Conservation (phyloP, 2,797 vertebrate species). For the Sebastes minor region DNA sequence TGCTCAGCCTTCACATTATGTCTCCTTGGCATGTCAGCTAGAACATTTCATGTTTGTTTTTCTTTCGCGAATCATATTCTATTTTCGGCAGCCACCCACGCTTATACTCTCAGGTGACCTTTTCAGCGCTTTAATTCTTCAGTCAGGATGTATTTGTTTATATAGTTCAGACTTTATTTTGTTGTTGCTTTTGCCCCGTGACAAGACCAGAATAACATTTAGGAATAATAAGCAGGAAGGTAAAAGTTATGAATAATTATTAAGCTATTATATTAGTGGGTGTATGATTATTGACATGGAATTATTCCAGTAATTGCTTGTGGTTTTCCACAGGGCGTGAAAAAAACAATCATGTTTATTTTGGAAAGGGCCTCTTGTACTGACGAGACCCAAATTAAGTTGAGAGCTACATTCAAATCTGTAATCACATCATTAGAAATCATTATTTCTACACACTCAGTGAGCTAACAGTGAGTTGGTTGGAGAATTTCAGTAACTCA, state of each 20-base stretch:
- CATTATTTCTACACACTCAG: conserved; percentile 9
- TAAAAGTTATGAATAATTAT: not conserved
- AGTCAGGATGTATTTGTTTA: not conserved
- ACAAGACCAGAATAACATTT: not conserved
- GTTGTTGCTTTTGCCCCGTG: not conserved
- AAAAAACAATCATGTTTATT: not conserved
- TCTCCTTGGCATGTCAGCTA: conserved; percentile 24
- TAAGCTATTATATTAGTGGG: not conserved
- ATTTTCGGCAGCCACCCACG: conserved; percentile 33
- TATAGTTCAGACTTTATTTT: not conserved
- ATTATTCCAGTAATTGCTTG: not conserved
- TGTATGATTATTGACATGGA: not conserved
- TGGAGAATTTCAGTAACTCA: conserved; percentile 25
- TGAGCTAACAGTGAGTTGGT: conserved; percentile 43
- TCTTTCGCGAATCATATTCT: conserved; percentile 6
- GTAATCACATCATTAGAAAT: conserved; percentile 3
- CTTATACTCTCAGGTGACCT: not conserved
- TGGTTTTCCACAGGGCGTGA: not conserved
- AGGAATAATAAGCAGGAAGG: not conserved
- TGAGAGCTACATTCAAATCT: not conserved
- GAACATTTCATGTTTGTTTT: conserved; percentile 14
- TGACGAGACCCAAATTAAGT: not conserved
- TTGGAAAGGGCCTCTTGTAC: not conserved
- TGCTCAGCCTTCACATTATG: not conserved
- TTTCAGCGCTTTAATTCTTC: not conserved